Conservation (phyloP, 2,113 vertebrate genomes). For the Coturnix japonica region DNA sequence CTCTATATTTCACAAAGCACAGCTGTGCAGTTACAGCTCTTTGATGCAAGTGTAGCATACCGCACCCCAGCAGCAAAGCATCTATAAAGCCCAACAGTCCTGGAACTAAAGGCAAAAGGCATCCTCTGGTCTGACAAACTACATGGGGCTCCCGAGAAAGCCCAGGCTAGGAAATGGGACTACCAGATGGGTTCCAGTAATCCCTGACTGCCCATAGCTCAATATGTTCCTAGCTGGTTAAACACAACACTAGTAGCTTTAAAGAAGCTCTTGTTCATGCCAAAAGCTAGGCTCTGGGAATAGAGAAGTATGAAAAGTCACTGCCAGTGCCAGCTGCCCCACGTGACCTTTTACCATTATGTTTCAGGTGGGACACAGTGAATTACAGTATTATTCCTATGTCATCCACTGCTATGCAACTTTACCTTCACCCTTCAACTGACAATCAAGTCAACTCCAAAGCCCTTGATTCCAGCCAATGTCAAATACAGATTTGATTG, state of each 20-base stretch:
- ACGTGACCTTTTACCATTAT: not conserved
- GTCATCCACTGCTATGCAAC: not conserved
- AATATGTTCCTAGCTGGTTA: not conserved
- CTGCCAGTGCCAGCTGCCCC: not conserved
- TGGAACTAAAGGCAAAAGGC: not conserved
- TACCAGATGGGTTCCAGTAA: not conserved
- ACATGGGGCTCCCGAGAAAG: not conserved
- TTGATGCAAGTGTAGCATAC: not conserved
- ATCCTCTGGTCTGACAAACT: not conserved
- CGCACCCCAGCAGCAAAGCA: not conserved
- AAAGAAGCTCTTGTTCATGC: not conserved
- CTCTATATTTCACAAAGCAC: not conserved
- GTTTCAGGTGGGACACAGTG: not conserved
- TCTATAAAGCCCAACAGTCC: not conserved
- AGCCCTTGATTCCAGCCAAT: not conserved
- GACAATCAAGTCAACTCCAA: not conserved
- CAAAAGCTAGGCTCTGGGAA: not conserved
- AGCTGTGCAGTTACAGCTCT: not conserved
- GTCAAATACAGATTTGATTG: not conserved
- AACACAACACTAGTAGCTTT: not conserved
- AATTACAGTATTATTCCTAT: not conserved
- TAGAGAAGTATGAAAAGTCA: not conserved
- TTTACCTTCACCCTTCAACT: not conserved
- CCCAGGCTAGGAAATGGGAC: not conserved
- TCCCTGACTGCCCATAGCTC: not conserved